phyloP scores from a whole-genome alignment of 92 coral and sea anemone species.

The Meandrina meandrites region DNA sequence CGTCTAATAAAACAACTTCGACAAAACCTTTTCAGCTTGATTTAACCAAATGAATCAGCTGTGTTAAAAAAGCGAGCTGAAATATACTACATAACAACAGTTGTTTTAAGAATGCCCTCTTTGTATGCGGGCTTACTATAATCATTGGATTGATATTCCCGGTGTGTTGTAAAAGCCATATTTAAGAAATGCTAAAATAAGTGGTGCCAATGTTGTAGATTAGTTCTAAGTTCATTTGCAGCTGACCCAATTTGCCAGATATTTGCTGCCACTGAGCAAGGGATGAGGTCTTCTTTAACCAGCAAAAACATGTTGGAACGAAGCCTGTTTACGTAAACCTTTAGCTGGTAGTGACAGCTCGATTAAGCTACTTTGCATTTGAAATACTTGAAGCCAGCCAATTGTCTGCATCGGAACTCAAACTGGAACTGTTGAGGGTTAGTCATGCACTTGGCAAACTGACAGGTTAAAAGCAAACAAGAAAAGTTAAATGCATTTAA shows the following conservation, averaged over 20 bases:
- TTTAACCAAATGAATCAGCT: neutral
- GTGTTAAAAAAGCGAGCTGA: neutral
- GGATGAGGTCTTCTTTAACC: neutral
- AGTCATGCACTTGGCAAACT: neutral
- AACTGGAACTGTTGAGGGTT: neutral
- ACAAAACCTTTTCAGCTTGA: neutral
- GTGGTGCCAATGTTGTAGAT: neutral
- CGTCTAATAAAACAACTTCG: neutral
- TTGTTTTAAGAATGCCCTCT: neutral
- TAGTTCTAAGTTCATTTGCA: neutral
- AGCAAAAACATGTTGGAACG: neutral
- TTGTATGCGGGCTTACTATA: neutral
- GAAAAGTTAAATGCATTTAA: neutral
- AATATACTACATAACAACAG: neutral
- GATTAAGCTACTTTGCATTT: slow-evolving; percentile 18
- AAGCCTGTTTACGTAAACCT: neutral
- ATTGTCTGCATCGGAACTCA: slow-evolving; percentile 4
- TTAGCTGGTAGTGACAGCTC: neutral
- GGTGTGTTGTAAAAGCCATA: neutral
- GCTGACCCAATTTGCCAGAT: neutral
- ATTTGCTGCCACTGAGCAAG: neutral
- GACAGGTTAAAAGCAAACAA: neutral
- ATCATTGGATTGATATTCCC: neutral
- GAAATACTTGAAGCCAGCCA: neutral
- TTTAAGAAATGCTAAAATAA: neutral